Evolutionary conservation across 2,797 vertebrate genomes (phyloP).

Genomic region (Acrocephalus scirpaceus): DNA sequence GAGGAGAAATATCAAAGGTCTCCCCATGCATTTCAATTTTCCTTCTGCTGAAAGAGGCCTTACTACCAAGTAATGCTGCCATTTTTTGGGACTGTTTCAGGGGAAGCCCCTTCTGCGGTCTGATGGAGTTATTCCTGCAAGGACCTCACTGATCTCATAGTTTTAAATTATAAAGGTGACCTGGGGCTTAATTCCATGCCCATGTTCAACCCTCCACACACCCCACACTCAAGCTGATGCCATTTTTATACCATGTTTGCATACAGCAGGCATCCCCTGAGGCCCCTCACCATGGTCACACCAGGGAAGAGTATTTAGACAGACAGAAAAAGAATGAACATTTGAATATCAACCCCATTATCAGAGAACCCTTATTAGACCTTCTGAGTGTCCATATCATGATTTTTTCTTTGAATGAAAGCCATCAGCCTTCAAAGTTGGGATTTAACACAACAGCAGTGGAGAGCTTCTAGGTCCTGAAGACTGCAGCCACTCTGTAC

Average conservation of each 20-base stretch:
- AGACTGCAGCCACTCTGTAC: neutral
- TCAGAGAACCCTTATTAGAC: neutral
- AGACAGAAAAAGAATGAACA: neutral
- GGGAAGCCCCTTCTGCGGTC: neutral
- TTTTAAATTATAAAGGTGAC: neutral
- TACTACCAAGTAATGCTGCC: neutral
- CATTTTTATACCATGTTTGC: neutral
- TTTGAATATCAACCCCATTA: neutral
- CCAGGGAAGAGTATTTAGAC: neutral
- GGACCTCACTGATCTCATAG: neutral
- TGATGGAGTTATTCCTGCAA: neutral
- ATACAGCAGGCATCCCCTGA: neutral
- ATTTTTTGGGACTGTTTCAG: neutral
- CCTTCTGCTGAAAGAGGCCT: neutral
- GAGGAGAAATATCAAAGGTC: neutral
- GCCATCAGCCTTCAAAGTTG: neutral
- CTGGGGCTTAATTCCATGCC: neutral
- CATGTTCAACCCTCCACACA: neutral
- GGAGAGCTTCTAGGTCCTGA: neutral
- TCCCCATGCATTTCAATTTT: neutral
- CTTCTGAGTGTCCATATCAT: neutral
- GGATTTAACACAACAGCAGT: neutral
- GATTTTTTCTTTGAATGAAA: neutral
- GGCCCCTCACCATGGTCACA: neutral
- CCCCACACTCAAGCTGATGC: neutral